Evolutionary conservation across 1,140 invertebrate genomes (phyloP).

Genomic region (Phenacoccus solenopsis): DNA sequence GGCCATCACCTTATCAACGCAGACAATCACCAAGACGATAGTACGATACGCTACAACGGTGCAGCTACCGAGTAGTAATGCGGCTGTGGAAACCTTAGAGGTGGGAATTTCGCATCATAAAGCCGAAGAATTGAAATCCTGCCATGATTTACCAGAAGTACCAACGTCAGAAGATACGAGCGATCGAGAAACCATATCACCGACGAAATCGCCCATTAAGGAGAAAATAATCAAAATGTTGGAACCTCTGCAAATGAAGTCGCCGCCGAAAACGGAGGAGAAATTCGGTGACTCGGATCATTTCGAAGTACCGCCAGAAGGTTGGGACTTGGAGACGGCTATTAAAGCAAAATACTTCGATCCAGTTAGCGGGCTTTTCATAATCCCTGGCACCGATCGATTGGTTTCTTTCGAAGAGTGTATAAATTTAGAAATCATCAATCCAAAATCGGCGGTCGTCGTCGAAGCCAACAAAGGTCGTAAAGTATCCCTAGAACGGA

Average conservation of each 20-base stretch:
- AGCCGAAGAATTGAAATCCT: neutral
- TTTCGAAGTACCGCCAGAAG: slow-evolving; percentile 62
- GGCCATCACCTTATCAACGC: slow-evolving; percentile 70
- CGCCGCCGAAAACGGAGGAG: slow-evolving; percentile 23
- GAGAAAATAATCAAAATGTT: slow-evolving; percentile 18
- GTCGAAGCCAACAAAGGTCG: slow-evolving; percentile 57
- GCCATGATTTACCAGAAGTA: slow-evolving; percentile 7
- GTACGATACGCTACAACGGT: slow-evolving; percentile 34
- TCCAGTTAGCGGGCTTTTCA: slow-evolving; percentile 65
- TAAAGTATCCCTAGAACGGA: slow-evolving; percentile 55
- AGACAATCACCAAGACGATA: slow-evolving; percentile 68
- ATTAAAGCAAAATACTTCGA: slow-evolving; percentile 66
- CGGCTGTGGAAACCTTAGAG: neutral
- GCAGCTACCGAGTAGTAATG: neutral
- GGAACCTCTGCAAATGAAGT: slow-evolving; percentile 19
- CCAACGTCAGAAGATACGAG: slow-evolving; percentile 11
- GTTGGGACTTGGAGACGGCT: slow-evolving; percentile 64
- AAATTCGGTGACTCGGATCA: slow-evolving; percentile 32
- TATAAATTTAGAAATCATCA: slow-evolving; percentile 68
- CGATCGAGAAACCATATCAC: neutral
- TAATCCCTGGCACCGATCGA: slow-evolving; percentile 73
- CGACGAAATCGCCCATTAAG: slow-evolving; percentile 18
- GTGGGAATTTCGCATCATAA: neutral
- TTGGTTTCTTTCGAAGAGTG: slow-evolving; percentile 78
- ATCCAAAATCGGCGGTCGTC: slow-evolving; percentile 62